phyloP scores from a whole-genome alignment of 2,888 invertebrate genomes.

The Anaspis maculata region DNA sequence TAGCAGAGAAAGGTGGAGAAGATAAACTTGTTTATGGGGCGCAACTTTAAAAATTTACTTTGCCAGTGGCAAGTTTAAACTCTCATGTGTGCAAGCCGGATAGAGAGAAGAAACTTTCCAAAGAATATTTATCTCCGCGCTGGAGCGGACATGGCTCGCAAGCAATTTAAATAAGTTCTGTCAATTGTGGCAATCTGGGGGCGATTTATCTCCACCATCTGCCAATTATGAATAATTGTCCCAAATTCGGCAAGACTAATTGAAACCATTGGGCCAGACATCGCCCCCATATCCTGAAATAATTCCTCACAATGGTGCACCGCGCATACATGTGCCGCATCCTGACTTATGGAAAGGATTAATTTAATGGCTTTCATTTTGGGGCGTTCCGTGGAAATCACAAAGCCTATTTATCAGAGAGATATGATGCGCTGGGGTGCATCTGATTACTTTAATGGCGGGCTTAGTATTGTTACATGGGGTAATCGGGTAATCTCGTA shows the following conservation, averaged over 20 bases:
- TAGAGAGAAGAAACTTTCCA: no score
- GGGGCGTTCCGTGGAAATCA: slow-evolving; percentile 27
- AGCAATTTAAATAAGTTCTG: slow-evolving; percentile 12
- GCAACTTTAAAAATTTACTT: no score
- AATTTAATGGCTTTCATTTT: slow-evolving; percentile 28
- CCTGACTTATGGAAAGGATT: slow-evolving; percentile 28
- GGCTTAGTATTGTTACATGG: no score
- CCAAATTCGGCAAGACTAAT: slow-evolving; percentile 17
- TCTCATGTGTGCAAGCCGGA: no score
- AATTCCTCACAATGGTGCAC: slow-evolving; percentile 17
- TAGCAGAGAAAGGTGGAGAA: no score
- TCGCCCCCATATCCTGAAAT: slow-evolving; percentile 15
- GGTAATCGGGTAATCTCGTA: no score
- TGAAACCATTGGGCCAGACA: slow-evolving; percentile 15
- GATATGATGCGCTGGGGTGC: slow-evolving; percentile 8
- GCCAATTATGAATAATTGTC: slow-evolving; percentile 18
- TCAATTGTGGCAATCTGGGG: slow-evolving; percentile 7
- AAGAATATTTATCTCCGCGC: no score
- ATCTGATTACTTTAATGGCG: slow-evolving; percentile 8
- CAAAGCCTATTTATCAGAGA: slow-evolving; percentile 21
- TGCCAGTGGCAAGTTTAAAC: no score
- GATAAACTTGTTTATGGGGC: no score
- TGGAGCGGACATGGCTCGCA: no score
- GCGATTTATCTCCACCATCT: slow-evolving; percentile 15
- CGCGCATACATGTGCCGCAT: slow-evolving; percentile 22